These are phyloP conservation scores for Harpalus rubripes DNA, from an alignment of 2,888 invertebrate species.

Conservation along the genomic window DNA sequence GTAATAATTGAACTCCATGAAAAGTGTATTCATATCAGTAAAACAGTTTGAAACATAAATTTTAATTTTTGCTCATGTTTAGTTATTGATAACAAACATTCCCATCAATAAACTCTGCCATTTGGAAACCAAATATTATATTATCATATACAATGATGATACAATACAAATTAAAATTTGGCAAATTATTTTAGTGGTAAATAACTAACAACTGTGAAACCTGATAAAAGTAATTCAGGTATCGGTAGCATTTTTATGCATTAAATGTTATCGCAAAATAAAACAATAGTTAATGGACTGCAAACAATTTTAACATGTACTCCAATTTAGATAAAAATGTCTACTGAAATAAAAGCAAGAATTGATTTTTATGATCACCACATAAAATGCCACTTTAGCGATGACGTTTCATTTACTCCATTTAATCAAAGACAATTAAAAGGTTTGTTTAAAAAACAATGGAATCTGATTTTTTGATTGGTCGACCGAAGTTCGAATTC, in stretches of 20 bases:
- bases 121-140: not conserved
- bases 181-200: not conserved
- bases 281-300: conserved; percentile 42
- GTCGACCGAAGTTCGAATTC: too few relatives aligned
- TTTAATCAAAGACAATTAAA: not conserved
- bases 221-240: not conserved
- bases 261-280: conserved; percentile 42
- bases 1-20: too few relatives aligned
- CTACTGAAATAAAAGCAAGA: not conserved
- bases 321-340: conserved; percentile 28
- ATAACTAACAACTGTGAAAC: not conserved
- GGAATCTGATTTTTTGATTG: too few relatives aligned
- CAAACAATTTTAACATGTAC: conserved; percentile 20
- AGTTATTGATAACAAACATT: not conserved
- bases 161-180: not conserved
- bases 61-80: not conserved
- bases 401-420: not conserved
- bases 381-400: not conserved
- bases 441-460: too few relatives aligned
- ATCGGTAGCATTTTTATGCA: conserved; percentile 11
- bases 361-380: not conserved
- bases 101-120: not conserved
- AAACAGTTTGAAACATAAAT: not conserved
- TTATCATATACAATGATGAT: not conserved
- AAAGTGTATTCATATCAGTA: not conserved